Percentiles rank a stretch among this genome's conserved stretches.
These are phyloP conservation scores for Machaerirhynchus nigripectus DNA, from an alignment of 2,113 vertebrate genomes.

Conservation along the genomic window DNA sequence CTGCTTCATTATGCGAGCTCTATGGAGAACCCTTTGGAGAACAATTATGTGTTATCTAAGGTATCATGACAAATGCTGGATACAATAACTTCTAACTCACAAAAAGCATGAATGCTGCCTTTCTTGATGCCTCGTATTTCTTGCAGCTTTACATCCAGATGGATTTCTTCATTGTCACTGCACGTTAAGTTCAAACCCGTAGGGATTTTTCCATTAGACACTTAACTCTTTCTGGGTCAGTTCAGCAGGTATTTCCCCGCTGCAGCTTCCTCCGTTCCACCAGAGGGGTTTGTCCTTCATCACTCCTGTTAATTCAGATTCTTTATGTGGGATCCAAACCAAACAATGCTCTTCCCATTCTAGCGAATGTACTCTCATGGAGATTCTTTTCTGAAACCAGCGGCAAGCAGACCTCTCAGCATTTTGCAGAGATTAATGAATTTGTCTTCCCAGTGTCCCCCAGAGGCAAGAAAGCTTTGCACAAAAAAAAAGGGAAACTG, in stretches of 20 bases:
- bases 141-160: conserved; percentile 11
- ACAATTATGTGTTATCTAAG: conserved; percentile 26
- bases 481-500: not conserved
- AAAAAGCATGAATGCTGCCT: not conserved
- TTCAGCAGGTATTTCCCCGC: not conserved
- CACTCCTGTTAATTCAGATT: not conserved
- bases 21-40: not conserved
- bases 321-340: not conserved
- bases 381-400: not conserved
- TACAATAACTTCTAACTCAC: not conserved
- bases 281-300: not conserved
- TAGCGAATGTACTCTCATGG: not conserved
- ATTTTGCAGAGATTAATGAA: not conserved
- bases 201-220: not conserved
- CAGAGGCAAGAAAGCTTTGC: not conserved
- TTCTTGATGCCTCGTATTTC: conserved; percentile 11
- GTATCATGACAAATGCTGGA: conserved; percentile 16
- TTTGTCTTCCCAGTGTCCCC: not conserved
- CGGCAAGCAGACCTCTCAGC: not conserved
- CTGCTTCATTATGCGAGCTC: not conserved
- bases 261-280: not conserved
- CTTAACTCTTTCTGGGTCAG: conserved; percentile 1
- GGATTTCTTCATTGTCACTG: conserved; percentile 20
- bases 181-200: not conserved
- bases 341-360: not conserved